Conservation (phyloP, 2,797 vertebrate species). For the Cuculus canorus region DNA sequence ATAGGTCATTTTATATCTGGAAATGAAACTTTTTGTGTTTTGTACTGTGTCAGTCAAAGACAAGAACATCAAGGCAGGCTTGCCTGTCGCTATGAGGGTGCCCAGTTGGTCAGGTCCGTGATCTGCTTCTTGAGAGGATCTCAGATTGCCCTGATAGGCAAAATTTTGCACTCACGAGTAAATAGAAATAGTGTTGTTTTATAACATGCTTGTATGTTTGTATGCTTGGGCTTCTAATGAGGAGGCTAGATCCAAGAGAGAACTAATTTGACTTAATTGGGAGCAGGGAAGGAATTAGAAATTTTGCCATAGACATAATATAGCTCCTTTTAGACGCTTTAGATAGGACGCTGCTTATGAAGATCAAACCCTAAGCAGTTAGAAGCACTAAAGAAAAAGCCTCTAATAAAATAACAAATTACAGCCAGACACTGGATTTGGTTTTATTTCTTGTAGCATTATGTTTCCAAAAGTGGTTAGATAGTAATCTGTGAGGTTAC, state of each 20-base stretch:
- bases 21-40: neutral
- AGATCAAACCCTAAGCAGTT: conserved; percentile 28
- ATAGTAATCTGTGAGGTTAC: conserved; percentile 52
- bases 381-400: neutral
- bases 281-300: conserved; percentile 5
- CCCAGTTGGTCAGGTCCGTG: neutral
- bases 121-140: neutral
- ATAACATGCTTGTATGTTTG: neutral
- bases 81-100: neutral
- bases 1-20: neutral
- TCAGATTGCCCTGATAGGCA: neutral
- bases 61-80: neutral
- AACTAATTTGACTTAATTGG: conserved; percentile 41
- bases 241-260: neutral
- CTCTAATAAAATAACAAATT: conserved; percentile 44
- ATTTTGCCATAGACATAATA: conserved; percentile 16
- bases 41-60: neutral
- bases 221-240: neutral
- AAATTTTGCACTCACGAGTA: neutral
- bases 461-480: conserved; percentile 45
- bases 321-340: neutral
- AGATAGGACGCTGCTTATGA: neutral
- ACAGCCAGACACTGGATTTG: neutral
- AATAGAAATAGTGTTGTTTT: neutral
- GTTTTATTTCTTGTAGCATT: conserved; percentile 46